Evolutionary conservation across 2,797 vertebrate species (phyloP).

Genomic region (Chrysocyon brachyurus): DNA sequence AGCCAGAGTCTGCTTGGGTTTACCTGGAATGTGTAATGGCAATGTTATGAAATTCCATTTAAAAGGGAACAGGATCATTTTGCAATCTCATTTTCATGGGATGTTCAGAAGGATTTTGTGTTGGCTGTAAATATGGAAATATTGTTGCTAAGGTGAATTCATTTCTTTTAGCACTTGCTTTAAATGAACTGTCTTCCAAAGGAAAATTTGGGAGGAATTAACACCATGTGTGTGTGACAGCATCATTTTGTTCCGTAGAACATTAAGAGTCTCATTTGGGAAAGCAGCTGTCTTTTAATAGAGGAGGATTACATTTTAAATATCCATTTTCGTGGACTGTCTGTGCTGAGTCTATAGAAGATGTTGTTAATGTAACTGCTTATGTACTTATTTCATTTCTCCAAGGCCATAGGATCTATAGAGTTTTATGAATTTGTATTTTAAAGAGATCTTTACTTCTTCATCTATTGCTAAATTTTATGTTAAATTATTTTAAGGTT

Average conservation of each 20-base stretch:
- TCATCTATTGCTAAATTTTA: slow-evolving; percentile 46
- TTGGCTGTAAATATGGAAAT: slow-evolving; percentile 73
- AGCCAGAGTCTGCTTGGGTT: slow-evolving; percentile 33
- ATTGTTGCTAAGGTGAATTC: slow-evolving; percentile 38
- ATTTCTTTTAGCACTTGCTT: slow-evolving; percentile 63
- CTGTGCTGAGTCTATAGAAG: slow-evolving; percentile 39
- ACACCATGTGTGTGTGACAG: background rate
- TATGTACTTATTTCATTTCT: slow-evolving; percentile 46
- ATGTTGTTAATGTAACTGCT: background rate
- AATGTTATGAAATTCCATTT: slow-evolving; percentile 54
- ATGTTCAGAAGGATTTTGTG: background rate
- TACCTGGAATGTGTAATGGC: slow-evolving; percentile 59
- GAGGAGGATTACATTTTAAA: slow-evolving; percentile 43
- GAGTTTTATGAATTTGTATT: slow-evolving; percentile 39
- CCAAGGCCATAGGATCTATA: background rate
- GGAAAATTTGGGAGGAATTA: slow-evolving; percentile 65
- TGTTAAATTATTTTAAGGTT: slow-evolving; percentile 55
- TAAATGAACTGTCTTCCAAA: slow-evolving; percentile 41
- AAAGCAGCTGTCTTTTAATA: slow-evolving; percentile 70
- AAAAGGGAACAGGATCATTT: slow-evolving; percentile 46
- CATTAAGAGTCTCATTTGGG: slow-evolving; percentile 63
- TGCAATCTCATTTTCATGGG: slow-evolving; percentile 48
- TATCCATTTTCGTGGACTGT: slow-evolving; percentile 55
- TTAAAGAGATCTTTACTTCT: slow-evolving; percentile 47
- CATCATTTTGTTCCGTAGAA: background rate